Base-by-base conservation (phyloP, 1,140 invertebrate species). In the Apis florea region DNA sequence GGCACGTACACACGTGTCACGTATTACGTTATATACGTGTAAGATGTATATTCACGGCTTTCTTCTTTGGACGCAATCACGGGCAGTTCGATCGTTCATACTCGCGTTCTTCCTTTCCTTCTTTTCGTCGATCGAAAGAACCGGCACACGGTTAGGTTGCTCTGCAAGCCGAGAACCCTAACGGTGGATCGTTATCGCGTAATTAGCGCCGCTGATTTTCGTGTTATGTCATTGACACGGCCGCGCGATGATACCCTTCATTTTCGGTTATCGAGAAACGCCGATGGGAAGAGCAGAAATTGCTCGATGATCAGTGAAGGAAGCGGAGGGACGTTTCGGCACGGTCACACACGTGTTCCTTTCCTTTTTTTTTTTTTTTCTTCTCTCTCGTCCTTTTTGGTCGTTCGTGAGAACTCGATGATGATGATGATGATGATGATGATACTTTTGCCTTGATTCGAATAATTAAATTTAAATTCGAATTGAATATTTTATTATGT, bases 191-290 rank as follows among this genome's bases (percentile, higher is more conserved):
- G 84, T 87, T 88, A 88, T 87, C 85, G 86, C 76, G 77, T 88
- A 88, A 88, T 88, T 88, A 88, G 85, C 83, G 74, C 83, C 77
- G 64, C 64, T 63, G 86, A 87, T 88, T 84, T 85, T 83, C 79
- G 77, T 83, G 75, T 87, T 83, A 80, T 76, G 79, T 87, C 83
- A 85, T 85, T 64, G 85, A 76, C 79, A 84, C 64, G 61, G 12
- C 71, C 40, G 53, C 1, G 58, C 71, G 75, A 85, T 83, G 72
- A 85, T 79, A 77, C 66, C 64, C 26, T 49, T 63, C 61, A 67
- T 74, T 80, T 80, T 24, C 19, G 58, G 26, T 51, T 54, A 53
- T 61, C 74, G 24, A 49, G 63, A 19, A 31, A 13, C 10, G 11
- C 21, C 17, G 19, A 47, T 47, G 58, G 58, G 40, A 63, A 58